Evolutionary conservation across 2,888 invertebrate species (phyloP).

Genomic region (Pollenia amentaria): DNA sequence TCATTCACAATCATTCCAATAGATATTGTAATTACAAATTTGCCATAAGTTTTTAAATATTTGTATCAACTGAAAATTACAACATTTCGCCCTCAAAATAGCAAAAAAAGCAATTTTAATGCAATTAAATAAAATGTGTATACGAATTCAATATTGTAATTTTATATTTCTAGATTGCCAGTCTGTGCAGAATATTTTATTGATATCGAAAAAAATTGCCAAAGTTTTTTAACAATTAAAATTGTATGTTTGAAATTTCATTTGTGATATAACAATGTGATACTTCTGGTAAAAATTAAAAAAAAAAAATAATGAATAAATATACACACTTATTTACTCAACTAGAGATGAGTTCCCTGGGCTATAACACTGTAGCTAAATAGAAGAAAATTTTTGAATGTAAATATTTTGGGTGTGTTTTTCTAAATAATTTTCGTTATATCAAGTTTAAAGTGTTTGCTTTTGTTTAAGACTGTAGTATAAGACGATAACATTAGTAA

Average conservation of each 20-base stretch:
- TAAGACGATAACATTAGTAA: too few relatives aligned
- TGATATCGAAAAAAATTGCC: not conserved
- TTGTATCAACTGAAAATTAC: not conserved
- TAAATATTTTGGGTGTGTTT: too few relatives aligned
- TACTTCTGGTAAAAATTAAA: not conserved
- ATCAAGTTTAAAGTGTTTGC: too few relatives aligned
- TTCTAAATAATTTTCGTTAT: too few relatives aligned
- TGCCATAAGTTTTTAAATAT: not conserved
- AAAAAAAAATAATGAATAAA: not conserved
- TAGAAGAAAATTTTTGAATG: too few relatives aligned
- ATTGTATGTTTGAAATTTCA: constrained; percentile 26
- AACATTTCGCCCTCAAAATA: constrained; percentile 22
- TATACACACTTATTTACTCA: not conserved
- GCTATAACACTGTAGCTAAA: too few relatives aligned
- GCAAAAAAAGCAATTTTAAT: not conserved
- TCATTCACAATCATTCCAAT: not conserved
- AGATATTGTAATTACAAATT: constrained; percentile 20
- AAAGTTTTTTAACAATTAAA: constrained; percentile 53
- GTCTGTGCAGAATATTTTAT: not conserved
- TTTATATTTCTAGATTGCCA: not conserved
- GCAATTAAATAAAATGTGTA: not conserved
- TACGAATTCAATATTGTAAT: constrained; percentile 15
- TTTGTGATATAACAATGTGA: constrained; percentile 35
- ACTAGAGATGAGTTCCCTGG: too few relatives aligned
- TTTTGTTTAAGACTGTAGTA: too few relatives aligned